These are phyloP conservation scores for Apodemus agrarius DNA, from an alignment of 2,797 vertebrate genomes.

Conservation along the genomic window DNA sequence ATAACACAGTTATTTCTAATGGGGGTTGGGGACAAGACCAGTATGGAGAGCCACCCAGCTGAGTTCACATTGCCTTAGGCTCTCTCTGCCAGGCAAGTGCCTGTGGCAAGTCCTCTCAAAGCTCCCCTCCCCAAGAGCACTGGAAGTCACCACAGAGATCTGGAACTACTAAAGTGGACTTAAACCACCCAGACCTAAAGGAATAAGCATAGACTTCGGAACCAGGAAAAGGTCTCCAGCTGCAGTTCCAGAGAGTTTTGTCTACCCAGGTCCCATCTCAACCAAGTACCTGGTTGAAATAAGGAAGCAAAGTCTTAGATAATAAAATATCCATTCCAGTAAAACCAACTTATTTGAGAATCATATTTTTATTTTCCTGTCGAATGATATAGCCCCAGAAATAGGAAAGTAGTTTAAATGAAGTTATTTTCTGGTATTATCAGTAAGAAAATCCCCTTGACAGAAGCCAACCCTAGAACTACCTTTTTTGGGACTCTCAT, in stretches of 20 bases:
- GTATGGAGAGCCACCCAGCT: background rate
- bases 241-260: background rate
- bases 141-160: background rate
- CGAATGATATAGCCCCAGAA: background rate
- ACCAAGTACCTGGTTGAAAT: background rate
- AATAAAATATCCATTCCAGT: background rate
- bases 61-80: background rate
- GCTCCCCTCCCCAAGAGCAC: background rate
- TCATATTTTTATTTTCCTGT: background rate
- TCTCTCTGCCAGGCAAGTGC: background rate
- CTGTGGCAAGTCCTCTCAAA: background rate
- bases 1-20: background rate
- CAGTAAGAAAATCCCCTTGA: constrained; percentile 8
- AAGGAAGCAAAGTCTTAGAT: background rate
- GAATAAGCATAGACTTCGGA: background rate
- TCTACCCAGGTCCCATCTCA: background rate
- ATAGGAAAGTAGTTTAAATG: background rate
- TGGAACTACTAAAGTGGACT: background rate
- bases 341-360: constrained; percentile 39
- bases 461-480: background rate
- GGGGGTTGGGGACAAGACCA: background rate
- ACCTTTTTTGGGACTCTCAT: background rate
- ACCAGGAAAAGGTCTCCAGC: background rate
- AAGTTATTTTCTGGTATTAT: constrained; percentile 14
- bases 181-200: background rate